Conservation (phyloP, 2,113 vertebrate genomes). For the Heterotilapia buettikoferi region DNA sequence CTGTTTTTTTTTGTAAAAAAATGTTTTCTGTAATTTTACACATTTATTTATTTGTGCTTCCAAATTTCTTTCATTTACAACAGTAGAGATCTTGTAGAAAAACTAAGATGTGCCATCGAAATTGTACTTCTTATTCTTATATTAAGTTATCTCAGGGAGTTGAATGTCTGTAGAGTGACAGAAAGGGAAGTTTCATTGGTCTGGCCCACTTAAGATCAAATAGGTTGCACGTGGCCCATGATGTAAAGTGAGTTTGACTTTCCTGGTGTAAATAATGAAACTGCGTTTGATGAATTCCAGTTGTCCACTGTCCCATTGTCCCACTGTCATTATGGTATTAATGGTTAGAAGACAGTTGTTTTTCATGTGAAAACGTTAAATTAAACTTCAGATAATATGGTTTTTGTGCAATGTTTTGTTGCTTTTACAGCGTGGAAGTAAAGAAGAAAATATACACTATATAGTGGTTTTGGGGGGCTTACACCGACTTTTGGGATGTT, state of each 20-base stretch:
- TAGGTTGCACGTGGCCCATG: neutral
- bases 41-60: neutral
- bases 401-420: neutral
- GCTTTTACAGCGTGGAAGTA: neutral
- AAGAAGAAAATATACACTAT: neutral
- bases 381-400: neutral
- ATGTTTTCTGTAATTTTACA: neutral
- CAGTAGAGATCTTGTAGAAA: neutral
- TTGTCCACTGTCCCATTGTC: neutral
- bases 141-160: neutral
- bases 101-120: neutral
- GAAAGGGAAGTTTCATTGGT: neutral
- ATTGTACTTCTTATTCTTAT: neutral
- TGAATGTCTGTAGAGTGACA: neutral
- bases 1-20: neutral
- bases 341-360: neutral
- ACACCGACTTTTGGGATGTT: neutral
- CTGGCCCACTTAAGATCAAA: neutral
- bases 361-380: neutral
- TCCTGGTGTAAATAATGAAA: neutral
- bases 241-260: neutral
- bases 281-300: fast-evolving
- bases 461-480: neutral
- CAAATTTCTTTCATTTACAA: neutral
- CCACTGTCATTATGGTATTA: neutral